Evolutionary conservation across 2,113 vertebrate genomes (phyloP).

Genomic region (Antidorcas marsupialis): DNA sequence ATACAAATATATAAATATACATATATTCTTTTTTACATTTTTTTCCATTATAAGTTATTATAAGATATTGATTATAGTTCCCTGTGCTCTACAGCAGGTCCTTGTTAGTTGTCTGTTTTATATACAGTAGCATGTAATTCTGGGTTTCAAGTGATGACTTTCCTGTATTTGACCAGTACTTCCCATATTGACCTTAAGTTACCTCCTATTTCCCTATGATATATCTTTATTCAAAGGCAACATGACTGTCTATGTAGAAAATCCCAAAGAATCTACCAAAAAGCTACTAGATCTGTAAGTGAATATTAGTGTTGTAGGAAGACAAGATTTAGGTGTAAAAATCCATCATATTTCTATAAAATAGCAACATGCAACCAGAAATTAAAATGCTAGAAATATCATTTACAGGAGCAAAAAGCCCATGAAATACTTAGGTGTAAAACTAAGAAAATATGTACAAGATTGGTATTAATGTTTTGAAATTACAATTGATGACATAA

Average conservation of each 20-base stretch:
- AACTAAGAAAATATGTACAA: not conserved
- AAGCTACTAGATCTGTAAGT: not conserved
- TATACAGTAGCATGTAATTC: not conserved
- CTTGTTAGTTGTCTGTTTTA: not conserved
- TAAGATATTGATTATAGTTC: not conserved
- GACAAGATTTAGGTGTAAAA: not conserved
- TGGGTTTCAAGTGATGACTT: not conserved
- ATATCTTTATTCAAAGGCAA: not conserved
- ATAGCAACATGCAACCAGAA: not conserved
- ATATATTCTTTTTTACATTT: not conserved
- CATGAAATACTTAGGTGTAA: not conserved
- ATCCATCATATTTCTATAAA: not conserved
- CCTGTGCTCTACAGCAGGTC: not conserved
- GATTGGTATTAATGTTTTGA: not conserved
- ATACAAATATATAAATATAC: not conserved
- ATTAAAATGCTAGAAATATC: not conserved
- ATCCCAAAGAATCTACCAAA: not conserved
- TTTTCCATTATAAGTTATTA: not conserved
- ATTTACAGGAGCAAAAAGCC: not conserved
- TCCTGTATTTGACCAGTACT: not conserved
- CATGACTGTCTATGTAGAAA: not conserved
- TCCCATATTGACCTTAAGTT: not conserved
- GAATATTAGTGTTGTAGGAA: not conserved
- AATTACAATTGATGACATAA: not conserved
- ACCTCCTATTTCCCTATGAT: not conserved